Evolutionary conservation across 2,797 vertebrate species (phyloP).

Genomic region (Sardinella longiceps): DNA sequence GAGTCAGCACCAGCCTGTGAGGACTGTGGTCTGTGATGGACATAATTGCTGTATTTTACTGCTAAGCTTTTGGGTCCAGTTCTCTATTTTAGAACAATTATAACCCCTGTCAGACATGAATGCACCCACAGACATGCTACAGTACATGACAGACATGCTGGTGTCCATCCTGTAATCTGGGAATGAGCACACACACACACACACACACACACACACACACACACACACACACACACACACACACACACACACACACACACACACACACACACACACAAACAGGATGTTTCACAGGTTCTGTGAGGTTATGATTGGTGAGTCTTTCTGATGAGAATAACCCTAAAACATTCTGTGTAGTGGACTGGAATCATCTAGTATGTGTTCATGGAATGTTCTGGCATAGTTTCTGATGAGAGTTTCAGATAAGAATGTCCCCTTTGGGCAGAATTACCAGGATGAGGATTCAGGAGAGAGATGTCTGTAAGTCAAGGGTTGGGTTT

Average conservation of each 20-base stretch:
- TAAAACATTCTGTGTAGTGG: not conserved
- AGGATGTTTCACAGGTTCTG: too few relatives aligned
- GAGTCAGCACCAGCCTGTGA: not conserved
- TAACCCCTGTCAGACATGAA: not conserved
- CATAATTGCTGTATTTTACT: not conserved
- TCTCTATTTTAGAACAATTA: not conserved
- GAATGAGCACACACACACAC: not conserved
- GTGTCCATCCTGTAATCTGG: not conserved
- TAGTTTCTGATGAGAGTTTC: not conserved
- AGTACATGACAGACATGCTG: too few relatives aligned
- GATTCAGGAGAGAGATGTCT: not conserved
- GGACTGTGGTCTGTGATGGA: not conserved
- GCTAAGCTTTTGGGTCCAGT: not conserved
- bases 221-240: not conserved
- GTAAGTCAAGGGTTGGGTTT: not conserved
- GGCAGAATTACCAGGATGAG: not conserved
- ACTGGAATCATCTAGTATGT: too few relatives aligned
- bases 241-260: not conserved
- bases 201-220: not conserved
- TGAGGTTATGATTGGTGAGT: too few relatives aligned
- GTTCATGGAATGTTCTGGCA: not conserved
- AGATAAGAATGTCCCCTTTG: not conserved
- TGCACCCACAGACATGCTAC: not conserved
- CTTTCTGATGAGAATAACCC: too few relatives aligned
- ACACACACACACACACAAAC: conserved; percentile 4